Evolutionary conservation across 2,888 invertebrate species (phyloP).

Genomic region (Therioaphis trifolii): DNA sequence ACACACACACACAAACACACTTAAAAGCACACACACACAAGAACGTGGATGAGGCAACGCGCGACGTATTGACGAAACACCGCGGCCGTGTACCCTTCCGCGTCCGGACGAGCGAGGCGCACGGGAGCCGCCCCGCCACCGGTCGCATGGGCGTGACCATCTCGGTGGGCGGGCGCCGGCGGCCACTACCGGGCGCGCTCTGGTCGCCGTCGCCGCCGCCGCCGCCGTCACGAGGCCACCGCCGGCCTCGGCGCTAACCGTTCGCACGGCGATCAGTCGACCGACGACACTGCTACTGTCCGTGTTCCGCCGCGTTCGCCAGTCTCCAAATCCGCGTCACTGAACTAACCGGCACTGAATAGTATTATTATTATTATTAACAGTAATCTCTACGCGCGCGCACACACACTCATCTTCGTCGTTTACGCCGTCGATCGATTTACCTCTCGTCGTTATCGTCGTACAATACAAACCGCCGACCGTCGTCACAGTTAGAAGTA

Average conservation of each 20-base stretch:
- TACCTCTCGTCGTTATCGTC: too few relatives aligned
- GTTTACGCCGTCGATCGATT: background rate
- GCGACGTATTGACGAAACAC: slow-evolving; percentile 50
- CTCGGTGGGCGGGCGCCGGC: slow-evolving; percentile 32
- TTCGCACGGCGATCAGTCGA: slow-evolving; percentile 41
- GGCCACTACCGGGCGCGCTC: slow-evolving; percentile 54
- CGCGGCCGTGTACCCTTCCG: background rate
- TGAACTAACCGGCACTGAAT: too few relatives aligned
- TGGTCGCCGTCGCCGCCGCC: slow-evolving; percentile 35
- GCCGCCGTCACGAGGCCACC: slow-evolving; percentile 42
- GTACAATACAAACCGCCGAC: too few relatives aligned
- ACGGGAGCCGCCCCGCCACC: slow-evolving; percentile 34
- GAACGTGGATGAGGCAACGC: background rate
- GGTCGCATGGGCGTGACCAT: slow-evolving; percentile 28
- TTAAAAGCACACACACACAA: background rate
- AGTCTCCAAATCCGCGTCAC: too few relatives aligned
- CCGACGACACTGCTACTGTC: slow-evolving; percentile 53
- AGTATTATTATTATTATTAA: too few relatives aligned
- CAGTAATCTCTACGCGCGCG: too few relatives aligned
- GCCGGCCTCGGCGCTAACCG: slow-evolving; percentile 34
- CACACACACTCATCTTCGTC: too few relatives aligned
- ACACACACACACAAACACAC: background rate
- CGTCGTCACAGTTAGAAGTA: too few relatives aligned
- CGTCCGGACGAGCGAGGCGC: background rate
- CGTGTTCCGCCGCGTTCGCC: slow-evolving; percentile 18